These are phyloP conservation scores for Drosophila tropicalis DNA, from an alignment of 1,140 invertebrate genomes.

Conservation along the genomic window DNA sequence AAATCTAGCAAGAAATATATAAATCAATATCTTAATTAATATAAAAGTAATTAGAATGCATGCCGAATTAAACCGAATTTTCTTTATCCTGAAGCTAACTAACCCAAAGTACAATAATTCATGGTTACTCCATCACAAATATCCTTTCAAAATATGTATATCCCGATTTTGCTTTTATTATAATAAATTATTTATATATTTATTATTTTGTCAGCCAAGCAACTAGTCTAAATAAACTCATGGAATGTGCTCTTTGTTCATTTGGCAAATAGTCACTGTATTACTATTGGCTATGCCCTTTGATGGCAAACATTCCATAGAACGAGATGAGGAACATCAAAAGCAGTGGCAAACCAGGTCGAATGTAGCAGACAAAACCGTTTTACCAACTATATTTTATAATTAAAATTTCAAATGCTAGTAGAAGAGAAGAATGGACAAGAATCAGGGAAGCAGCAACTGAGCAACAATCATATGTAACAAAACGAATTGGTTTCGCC, in stretches of 20 bases:
- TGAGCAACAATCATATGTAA: slow-evolving; percentile 37
- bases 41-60: too few species aligned
- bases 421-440: slow-evolving; percentile 21
- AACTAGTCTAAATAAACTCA: not conserved
- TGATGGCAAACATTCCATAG: slow-evolving; percentile 36
- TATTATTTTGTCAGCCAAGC: not conserved
- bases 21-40: too few species aligned
- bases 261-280: slow-evolving; percentile 21
- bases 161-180: too few species aligned
- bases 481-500: slow-evolving; percentile 39
- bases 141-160: too few species aligned
- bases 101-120: too few species aligned
- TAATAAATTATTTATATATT: too few species aligned
- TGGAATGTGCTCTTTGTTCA: not conserved
- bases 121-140: too few species aligned
- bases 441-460: slow-evolving; percentile 23
- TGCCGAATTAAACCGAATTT: too few species aligned
- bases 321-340: slow-evolving; percentile 1
- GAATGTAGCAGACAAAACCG: slow-evolving; percentile 42
- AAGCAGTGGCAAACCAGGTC: slow-evolving; percentile 25
- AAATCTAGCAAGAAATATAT: too few species aligned
- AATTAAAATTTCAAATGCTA: slow-evolving; percentile 64
- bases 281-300: slow-evolving; percentile 14
- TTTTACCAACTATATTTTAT: slow-evolving; percentile 61
- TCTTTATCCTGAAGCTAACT: too few species aligned